These are phyloP conservation scores for Ataeniobius toweri DNA, from an alignment of 2,797 vertebrate species.

Conservation along the genomic window DNA sequence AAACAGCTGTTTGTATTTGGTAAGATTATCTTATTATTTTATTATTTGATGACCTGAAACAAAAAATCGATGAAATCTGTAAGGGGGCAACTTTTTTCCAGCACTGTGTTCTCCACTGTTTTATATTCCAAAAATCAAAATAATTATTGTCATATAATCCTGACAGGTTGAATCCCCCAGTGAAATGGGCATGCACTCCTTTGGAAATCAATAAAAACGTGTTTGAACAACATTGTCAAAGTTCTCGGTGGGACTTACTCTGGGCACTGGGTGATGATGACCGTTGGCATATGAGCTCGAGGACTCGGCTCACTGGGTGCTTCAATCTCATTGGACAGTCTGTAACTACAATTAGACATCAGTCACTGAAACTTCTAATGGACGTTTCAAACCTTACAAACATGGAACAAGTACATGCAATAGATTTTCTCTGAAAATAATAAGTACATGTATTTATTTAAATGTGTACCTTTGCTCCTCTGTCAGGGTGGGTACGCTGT, in stretches of 20 bases:
- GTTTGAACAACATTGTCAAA: not conserved
- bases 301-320: conserved; percentile 77
- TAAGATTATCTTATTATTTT: not conserved
- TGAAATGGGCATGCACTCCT: not conserved
- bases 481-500: conserved; percentile 78
- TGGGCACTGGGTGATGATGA: conserved; percentile 89
- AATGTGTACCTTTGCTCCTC: conserved; percentile 84
- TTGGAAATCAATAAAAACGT: not conserved
- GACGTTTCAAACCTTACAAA: not conserved
- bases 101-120: not conserved
- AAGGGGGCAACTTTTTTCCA: not conserved
- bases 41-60: not conserved
- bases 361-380: not conserved
- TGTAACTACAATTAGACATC: conserved; percentile 78
- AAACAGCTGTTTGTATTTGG: not conserved
- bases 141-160: not conserved
- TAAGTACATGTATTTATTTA: not conserved
- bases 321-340: conserved; percentile 88
- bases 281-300: conserved; percentile 77
- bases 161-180: not conserved
- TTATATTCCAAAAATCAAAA: not conserved
- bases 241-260: conserved; percentile 77
- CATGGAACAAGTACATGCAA: not conserved
- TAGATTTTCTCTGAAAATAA: not conserved
- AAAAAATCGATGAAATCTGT: not conserved